Base-by-base conservation (phyloP, 2,113 vertebrate genomes). In the Motacilla alba region DNA sequence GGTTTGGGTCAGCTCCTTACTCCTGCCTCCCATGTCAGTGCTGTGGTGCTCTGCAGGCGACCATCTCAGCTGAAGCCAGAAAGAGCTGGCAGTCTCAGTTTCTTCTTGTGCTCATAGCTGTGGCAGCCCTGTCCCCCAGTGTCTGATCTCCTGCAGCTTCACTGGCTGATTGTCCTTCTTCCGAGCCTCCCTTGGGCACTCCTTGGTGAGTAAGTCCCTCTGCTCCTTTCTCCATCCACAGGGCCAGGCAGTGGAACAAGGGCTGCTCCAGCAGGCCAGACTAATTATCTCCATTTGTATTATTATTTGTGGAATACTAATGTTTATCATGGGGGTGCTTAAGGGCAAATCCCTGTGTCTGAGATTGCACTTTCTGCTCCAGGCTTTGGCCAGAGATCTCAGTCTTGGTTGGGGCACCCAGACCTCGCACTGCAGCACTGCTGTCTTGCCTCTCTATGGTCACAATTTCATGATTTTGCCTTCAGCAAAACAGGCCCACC, bases 41-140 rank as follows among this genome's bases (percentile, higher is more conserved):
- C 79, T 58, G 44, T 15, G 0, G 0, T 33, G 33, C 63, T 76
- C 35, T 0, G 0, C 56, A 68, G 59, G 33, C 0, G 0, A 68
- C 46, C 21, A 6, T 23, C 49, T 72, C 78, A n/a, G 77, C n/a
- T 44, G 72, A 49, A 67, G 75, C 43, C 4, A 7, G 47, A 62
- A 77, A 33, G 88, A 87, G 12, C 28, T 0, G 1, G 26, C 55
- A 47, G 21, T 22, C 83, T 83, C 0, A 0, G 22, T 75, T 95
- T 94, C 70, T 75, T 84, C 64, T 67, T 46, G 13, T 4, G 7
- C 52, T 58, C 0, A 0, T 22, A n/a, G 33, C 35, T 73, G 80
- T 2, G 0, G 49, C 67, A 73, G 49, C 37, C 39, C 24, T 0
- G 0, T 53, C 24, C n/a, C 56, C 11, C 53, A 43, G n/a, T 0